Conservation (phyloP, 2,113 vertebrate genomes). For the Alosa alosa region DNA sequence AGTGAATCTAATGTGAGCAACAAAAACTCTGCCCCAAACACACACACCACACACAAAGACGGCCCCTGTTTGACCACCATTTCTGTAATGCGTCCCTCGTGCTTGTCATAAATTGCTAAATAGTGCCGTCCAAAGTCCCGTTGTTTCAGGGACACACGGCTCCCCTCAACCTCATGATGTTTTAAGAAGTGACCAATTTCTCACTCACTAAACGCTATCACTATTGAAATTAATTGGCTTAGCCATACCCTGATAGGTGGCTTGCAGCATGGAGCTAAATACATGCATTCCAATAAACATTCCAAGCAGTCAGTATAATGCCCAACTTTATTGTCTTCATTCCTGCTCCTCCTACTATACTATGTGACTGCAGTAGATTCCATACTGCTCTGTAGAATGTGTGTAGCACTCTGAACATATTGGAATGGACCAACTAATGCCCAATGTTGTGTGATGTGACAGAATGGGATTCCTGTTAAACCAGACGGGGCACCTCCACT, state of each 20-base stretch:
- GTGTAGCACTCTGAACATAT: background rate
- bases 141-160: background rate
- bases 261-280: background rate
- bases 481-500: conserved; percentile 86
- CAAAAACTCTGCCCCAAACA: background rate
- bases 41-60: background rate
- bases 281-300: background rate
- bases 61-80: background rate
- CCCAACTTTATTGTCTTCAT: background rate
- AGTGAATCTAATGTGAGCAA: conserved; percentile 91
- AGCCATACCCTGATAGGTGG: background rate
- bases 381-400: background rate
- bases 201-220: background rate
- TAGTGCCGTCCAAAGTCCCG: background rate
- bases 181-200: background rate
- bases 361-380: background rate
- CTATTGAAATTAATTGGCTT: background rate
- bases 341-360: background rate
- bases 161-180: background rate
- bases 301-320: background rate
- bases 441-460: background rate
- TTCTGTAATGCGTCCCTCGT: background rate
- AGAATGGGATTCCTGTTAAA: conserved; percentile 98
- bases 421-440: background rate
- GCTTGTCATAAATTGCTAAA: conserved; percentile 23